phyloP scores from a whole-genome alignment of 2,113 vertebrate genomes.

The Ailurus styani region DNA sequence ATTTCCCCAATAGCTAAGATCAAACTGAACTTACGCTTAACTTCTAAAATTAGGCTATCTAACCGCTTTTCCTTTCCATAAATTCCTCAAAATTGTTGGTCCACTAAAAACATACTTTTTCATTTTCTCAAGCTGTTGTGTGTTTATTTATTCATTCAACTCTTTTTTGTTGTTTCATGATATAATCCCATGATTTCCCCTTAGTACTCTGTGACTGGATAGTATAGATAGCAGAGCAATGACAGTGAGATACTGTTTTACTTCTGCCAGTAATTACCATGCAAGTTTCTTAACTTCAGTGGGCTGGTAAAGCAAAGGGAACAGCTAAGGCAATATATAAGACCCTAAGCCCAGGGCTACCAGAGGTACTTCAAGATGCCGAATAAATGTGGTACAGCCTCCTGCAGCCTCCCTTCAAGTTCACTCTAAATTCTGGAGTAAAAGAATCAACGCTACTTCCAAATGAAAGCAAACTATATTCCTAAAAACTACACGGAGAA shows the following conservation, averaged over 20 bases:
- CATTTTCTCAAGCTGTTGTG: background rate
- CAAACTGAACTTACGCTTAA: background rate
- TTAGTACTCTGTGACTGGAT: background rate
- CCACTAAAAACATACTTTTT: background rate
- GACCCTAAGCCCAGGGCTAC: background rate
- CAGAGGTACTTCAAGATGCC: background rate
- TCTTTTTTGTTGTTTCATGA: background rate
- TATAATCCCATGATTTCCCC: background rate
- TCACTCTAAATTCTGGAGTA: background rate
- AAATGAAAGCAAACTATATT: background rate
- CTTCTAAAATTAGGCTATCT: background rate
- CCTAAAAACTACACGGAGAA: background rate
- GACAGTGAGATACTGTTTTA: background rate
- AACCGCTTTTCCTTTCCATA: background rate
- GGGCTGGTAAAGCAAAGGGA: background rate
- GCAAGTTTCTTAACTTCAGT: background rate
- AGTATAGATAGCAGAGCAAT: background rate
- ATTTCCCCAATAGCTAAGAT: background rate
- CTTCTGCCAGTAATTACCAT: background rate
- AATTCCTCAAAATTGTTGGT: slow-evolving; percentile 2
- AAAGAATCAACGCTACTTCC: background rate
- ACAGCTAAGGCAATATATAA: background rate
- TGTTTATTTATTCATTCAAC: slow-evolving; percentile 22
- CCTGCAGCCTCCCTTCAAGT: background rate
- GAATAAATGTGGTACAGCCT: background rate